Percentiles rank a stretch among this genome's conserved stretches.
These are phyloP conservation scores for Mythimna vitellina DNA, from an alignment of 2,888 invertebrate species.

Conservation along the genomic window DNA sequence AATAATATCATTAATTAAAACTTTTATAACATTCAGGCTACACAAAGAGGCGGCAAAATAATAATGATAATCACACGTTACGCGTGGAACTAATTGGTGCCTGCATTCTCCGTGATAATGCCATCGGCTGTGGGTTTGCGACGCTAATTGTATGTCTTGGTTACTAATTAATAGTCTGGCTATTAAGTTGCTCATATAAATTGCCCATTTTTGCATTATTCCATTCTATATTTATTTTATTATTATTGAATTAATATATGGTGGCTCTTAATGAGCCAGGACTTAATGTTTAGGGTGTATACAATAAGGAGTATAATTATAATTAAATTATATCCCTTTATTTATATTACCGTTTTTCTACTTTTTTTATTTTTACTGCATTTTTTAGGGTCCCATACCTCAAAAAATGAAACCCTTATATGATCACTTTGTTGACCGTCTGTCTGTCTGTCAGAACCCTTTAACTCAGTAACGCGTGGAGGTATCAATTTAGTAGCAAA, in stretches of 20 bases:
- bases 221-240: neutral
- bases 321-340: too few relatives aligned
- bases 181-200: neutral
- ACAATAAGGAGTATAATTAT: too few relatives aligned
- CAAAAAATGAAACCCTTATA: too few relatives aligned
- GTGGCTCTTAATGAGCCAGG: neutral
- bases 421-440: too few relatives aligned
- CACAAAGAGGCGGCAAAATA: neutral
- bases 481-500: too few relatives aligned
- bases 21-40: neutral
- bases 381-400: too few relatives aligned
- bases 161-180: neutral
- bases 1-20: neutral
- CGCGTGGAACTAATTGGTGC: neutral
- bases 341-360: too few relatives aligned
- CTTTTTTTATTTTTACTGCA: too few relatives aligned
- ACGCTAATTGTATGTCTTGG: constrained; percentile 6
- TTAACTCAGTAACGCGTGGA: too few relatives aligned
- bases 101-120: constrained; percentile 9
- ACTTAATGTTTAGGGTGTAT: neutral
- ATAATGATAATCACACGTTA: constrained; percentile 6
- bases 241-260: neutral
- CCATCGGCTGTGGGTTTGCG: neutral
- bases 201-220: neutral
- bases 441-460: too few relatives aligned